Evolutionary conservation across 2,797 vertebrate genomes (phyloP).

Genomic region (Todus mexicanus): DNA sequence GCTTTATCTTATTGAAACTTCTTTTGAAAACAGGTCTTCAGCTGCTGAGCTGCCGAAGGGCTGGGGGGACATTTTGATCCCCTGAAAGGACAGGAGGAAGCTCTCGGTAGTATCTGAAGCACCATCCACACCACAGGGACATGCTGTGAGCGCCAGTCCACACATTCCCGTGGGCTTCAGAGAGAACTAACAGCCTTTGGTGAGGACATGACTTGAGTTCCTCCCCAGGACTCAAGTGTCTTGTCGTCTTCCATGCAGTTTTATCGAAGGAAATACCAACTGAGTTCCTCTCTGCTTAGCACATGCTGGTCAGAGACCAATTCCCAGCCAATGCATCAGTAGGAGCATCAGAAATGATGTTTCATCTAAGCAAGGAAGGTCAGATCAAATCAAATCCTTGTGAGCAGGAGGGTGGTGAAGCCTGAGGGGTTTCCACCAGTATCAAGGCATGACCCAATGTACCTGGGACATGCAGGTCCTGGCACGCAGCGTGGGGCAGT

Average conservation of each 20-base stretch:
- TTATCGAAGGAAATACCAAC: background rate
- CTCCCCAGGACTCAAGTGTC: background rate
- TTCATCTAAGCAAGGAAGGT: background rate
- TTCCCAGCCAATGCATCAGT: background rate
- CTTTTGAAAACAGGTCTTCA: background rate
- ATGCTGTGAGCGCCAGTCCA: background rate
- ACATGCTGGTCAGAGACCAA: background rate
- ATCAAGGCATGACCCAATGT: background rate
- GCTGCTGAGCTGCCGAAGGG: background rate
- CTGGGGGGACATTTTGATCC: background rate
- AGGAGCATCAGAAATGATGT: background rate
- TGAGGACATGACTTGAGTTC: background rate
- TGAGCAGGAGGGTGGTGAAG: background rate
- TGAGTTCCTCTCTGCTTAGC: background rate
- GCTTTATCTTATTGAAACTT: background rate
- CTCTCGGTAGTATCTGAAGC: background rate
- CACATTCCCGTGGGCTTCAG: background rate
- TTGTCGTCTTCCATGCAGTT: background rate
- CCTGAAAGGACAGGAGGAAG: background rate
- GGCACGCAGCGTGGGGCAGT: fast-evolving
- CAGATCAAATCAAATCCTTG: background rate
- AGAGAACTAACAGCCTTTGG: background rate
- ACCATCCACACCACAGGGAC: background rate
- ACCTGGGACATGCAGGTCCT: background rate
- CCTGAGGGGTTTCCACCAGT: background rate